Base-by-base conservation (phyloP, 1,140 invertebrate species). In the Littorina saxatilis region DNA sequence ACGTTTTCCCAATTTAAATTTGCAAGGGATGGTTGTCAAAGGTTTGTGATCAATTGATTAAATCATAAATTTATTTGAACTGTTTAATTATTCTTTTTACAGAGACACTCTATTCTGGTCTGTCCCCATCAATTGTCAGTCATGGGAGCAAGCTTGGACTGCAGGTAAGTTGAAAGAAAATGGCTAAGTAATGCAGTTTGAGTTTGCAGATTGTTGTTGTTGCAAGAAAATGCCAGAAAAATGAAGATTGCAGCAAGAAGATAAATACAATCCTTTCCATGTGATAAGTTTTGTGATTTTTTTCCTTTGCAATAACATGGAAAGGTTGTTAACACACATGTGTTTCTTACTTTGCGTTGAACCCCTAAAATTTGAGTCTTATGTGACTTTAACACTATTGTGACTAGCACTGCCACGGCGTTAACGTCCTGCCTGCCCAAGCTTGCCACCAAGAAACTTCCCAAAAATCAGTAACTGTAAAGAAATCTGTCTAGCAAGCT, bases 61-160 rank as follows among this genome's bases (percentile, higher is more conserved):
- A n/a, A n/a, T n/a, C n/a, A n/a, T n/a, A n/a, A n/a, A n/a, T n/a
- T n/a, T n/a, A n/a, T n/a, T n/a, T n/a, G n/a, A n/a, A n/a, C n/a
- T n/a, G n/a, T 40, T 40, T 43, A 35, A 32, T 15, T 74, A 29
- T 75, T 47, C 32, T 35, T 75, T 11, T 27, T 77, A 0, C 74
- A 77, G 74, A 58, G 15, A 55, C 32, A 20, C 47, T 77, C 11
- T 77, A 77, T 40, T 37, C 50, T 77, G 50, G 58, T 11, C 74
- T 35, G 32, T 50, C 74, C 2, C n/a, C 35, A 13, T 55, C 52
- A 58, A 50, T 58, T 35, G 7, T 13, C 5, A 55, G 27, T 2
- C 74, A 77, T 77, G 74, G 74, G 11, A 37, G 7, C 43, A 39
- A 77, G 23, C 27, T 77, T 20, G 74, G 74, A 35, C 15, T 77